Base-by-base conservation (phyloP, 2,888 invertebrate species). In the Eupeodes luniger region DNA sequence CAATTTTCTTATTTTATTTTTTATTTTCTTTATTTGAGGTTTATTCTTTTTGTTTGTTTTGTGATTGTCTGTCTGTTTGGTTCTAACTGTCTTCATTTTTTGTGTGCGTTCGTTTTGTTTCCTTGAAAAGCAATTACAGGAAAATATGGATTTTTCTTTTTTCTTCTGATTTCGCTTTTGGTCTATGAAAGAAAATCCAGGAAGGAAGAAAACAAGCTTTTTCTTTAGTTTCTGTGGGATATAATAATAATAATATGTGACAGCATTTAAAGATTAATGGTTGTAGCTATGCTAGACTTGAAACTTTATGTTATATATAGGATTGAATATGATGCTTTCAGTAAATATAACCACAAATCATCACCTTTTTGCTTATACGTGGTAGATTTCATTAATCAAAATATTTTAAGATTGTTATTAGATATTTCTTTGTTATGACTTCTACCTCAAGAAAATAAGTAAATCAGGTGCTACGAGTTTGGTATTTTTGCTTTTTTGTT, bases 221-320 rank as follows among this genome's bases (percentile, higher is more conserved):
- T 62, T 55, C 53, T 76, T 40, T 70, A 80, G 79, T 61, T 55
- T 55, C 16, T 67, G 27, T 27, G 40, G 51, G 55, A 19, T 67
- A 27, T 16, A 40, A 80, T 81, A 77, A 80, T 81, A 77, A 80
- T 81, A 81, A 55, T 61, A 74, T 81, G 78, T 78, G 85, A 85
- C 88, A 78, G 74, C 59, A 69, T 84, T 74, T 81, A 74, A 85
- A 80, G 88, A 88, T 88, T 85, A 85, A 88, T 88, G 85, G 81
- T 81, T 59, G 57, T 14, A 69, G 16, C 69, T 61, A 40, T n/a
- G 78, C 19, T 78, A 6, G 36, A 19, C 10, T 53, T 44, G 57
- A 40, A 47, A 69, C 51, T 67, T 70, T 12, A 49, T 67, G 9
- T 27, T 12, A 16, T 19, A 2, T 27, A 27, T 27, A 27, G n/a